Conservation (phyloP, 2,113 vertebrate species). For the Microtus pennsylvanicus region DNA sequence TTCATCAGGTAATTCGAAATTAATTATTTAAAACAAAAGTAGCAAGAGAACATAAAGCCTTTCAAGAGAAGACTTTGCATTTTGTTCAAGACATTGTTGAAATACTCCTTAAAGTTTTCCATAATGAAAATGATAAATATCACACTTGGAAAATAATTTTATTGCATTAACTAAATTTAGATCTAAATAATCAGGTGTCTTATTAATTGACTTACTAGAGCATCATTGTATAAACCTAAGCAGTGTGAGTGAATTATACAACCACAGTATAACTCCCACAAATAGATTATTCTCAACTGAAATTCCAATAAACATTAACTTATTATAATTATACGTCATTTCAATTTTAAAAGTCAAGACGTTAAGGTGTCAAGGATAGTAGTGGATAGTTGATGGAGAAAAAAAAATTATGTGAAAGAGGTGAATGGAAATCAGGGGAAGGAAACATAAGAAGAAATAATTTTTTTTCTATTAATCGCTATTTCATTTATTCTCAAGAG, state of each 20-base stretch:
- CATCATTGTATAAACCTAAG: not conserved
- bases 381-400: too few relatives aligned
- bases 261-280: not conserved
- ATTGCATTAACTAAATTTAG: not conserved
- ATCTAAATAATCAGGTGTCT: not conserved
- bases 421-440: too few relatives aligned
- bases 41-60: not conserved
- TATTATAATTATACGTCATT: not conserved
- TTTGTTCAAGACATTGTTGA: not conserved
- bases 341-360: not conserved
- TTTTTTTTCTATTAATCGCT: not conserved
- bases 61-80: not conserved
- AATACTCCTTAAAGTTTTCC: not conserved
- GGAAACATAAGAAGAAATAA: not conserved
- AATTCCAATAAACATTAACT: not conserved
- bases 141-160: not conserved
- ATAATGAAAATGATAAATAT: not conserved
- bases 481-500: not conserved
- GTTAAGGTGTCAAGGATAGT: accelerated
- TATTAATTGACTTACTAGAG: not conserved
- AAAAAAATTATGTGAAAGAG: not conserved
- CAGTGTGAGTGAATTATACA: not conserved
- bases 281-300: not conserved
- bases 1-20: not conserved
- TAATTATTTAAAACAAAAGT: not conserved